phyloP scores from a whole-genome alignment of 2,113 vertebrate species.

The Opisthocomus hoazin region DNA sequence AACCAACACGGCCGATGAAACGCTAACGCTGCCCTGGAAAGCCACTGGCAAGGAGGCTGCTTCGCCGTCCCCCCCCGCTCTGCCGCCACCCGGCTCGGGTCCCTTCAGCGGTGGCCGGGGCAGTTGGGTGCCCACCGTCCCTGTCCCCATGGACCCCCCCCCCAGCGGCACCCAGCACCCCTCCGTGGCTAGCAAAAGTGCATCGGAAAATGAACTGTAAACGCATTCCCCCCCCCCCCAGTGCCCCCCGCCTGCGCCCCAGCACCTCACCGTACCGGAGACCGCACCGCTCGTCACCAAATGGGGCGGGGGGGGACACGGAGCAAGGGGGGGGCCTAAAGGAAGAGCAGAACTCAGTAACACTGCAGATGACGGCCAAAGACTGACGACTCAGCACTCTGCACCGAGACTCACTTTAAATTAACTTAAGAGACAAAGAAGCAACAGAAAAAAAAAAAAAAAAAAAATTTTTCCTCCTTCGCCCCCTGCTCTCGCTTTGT shows the following conservation, averaged over 20 bases:
- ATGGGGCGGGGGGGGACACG: too few species aligned
- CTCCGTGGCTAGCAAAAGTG: slow-evolving; percentile 43
- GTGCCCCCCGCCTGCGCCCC: not conserved
- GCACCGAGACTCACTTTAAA: slow-evolving; percentile 61
- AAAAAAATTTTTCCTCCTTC: not conserved
- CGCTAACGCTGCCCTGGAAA: too few species aligned
- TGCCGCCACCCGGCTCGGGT: not conserved
- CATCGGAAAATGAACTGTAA: slow-evolving; percentile 28
- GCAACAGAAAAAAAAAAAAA: not conserved
- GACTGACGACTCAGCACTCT: slow-evolving; percentile 27
- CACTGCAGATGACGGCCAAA: not conserved
- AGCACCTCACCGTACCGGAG: not conserved
- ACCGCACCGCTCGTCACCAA: not conserved
- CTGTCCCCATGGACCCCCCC: not conserved
- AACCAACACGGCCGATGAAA: not conserved
- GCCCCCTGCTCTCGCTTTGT: slow-evolving; percentile 7
- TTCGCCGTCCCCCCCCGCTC: not conserved
- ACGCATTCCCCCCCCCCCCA: not conserved
- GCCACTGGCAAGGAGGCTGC: too few species aligned
- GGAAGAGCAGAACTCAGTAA: slow-evolving; percentile 5
- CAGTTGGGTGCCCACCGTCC: too few species aligned
- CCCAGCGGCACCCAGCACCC: not conserved
- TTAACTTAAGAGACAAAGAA: slow-evolving; percentile 66
- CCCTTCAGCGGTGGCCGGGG: not conserved
- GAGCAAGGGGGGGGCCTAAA: not conserved